These are phyloP conservation scores for Conchocele bisecta DNA, from an alignment of 2,888 invertebrate species.

Conservation along the genomic window DNA sequence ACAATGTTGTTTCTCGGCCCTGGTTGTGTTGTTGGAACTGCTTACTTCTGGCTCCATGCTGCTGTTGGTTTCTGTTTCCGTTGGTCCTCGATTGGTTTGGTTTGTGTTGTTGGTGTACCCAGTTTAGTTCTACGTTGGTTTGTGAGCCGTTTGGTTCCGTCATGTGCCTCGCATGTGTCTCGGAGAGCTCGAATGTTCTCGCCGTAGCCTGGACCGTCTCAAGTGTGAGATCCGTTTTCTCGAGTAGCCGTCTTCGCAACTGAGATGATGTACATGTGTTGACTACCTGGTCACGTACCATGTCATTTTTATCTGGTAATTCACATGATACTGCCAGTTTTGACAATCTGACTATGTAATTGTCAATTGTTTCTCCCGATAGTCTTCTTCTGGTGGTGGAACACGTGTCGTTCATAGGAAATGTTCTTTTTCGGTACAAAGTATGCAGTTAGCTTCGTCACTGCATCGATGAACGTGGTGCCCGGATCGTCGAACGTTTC, in stretches of 20 bases:
- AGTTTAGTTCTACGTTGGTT: background rate
- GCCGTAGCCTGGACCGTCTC: slow-evolving; percentile 3
- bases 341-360: slow-evolving; percentile 4
- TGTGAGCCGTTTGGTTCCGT: too few species aligned
- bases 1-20: background rate
- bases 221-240: background rate
- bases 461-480: background rate
- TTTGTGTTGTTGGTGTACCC: background rate
- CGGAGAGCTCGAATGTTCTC: background rate
- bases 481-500: background rate
- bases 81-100: too few species aligned
- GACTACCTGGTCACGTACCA: slow-evolving; percentile 7
- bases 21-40: background rate
- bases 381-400: background rate
- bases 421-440: slow-evolving; percentile 15
- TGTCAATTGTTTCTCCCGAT: background rate
- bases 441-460: background rate
- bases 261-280: background rate
- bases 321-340: slow-evolving; percentile 10
- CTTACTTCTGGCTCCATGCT: background rate
- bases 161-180: slow-evolving; percentile 6
- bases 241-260: background rate
- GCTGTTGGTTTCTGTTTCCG: too few species aligned
- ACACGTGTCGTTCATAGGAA: slow-evolving; percentile 7
- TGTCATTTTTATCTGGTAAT: slow-evolving; percentile 4